Evolutionary conservation across 2,888 invertebrate genomes (phyloP), one percentile per base, ranked within the genome.

Genomic region (Drosophila longiperda): DNA sequence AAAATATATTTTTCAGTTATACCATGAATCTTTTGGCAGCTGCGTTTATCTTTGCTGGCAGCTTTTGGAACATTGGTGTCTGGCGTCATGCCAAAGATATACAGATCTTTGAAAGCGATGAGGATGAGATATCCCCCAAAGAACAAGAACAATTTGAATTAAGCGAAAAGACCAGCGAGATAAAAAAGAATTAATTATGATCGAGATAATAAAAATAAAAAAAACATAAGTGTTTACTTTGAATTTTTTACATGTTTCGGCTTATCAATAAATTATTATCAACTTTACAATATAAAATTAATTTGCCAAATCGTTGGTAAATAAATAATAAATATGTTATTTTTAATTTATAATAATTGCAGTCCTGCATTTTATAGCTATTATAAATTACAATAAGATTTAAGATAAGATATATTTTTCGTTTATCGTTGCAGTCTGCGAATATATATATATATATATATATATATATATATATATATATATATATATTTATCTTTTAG

Each of bases 81-180:
- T 95, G 95, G 95, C 95, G 94, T 90, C 94, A 94, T 85, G 95
- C 95, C 3, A 95, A 95, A 89, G 93, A 95, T 83, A 92, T 96
- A n/a, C 94, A 95, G 90, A 95, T 95, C 76, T 95, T 95, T 85
- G 95, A 95, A 81, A 95, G 95, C 63, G 95, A 95, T 61, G 94
- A 94, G 73, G 61, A 73, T 0, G 20, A 32, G 42, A 8, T 4
- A 50, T 42, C 20, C 8, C n/a, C 1, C 8, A 50, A 26, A 11
- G 36, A 61, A 3, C 34, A 38, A 26, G 61, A 62, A 11, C 20
- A 61, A 26, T 34, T 52, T 20, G 60, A 52, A 11, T 38, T 69
- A 54, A 36, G 33, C 2, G 57, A 80, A 34, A 42, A 49, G 4
- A 12, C 49, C 8, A 49, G 36, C 48, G 50, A 64, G 36, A 52